phyloP scores from a whole-genome alignment of 2,888 invertebrate genomes.

The Watsonalla binaria region DNA sequence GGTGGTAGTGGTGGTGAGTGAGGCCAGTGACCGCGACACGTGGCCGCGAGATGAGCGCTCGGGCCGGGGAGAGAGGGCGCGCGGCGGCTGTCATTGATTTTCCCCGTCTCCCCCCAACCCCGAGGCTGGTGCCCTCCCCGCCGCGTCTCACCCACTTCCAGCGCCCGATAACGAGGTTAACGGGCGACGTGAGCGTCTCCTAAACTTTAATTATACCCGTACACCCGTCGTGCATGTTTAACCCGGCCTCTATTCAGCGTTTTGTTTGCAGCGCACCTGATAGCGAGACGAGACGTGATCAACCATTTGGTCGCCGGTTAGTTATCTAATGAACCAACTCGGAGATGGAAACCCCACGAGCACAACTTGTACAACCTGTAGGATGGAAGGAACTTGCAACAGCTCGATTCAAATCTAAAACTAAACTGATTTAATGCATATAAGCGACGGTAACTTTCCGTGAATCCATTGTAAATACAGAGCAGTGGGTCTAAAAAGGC shows the following conservation, averaged over 20 bases:
- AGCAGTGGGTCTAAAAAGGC: no score
- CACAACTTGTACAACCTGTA: slow-evolving; percentile 35
- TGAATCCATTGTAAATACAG: slow-evolving; percentile 26
- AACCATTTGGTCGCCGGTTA: slow-evolving; percentile 52
- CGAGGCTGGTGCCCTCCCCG: slow-evolving; percentile 59
- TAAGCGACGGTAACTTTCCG: slow-evolving; percentile 25
- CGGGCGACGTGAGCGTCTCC: slow-evolving; percentile 79
- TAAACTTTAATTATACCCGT: slow-evolving; percentile 79
- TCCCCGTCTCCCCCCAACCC: slow-evolving; percentile 65
- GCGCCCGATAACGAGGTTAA: slow-evolving; percentile 79
- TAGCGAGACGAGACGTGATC: slow-evolving; percentile 62
- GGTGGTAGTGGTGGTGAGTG: slow-evolving; percentile 29
- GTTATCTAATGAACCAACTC: slow-evolving; percentile 58
- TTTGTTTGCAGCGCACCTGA: slow-evolving; percentile 74
- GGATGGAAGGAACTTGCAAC: slow-evolving; percentile 25
- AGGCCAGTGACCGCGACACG: slow-evolving; percentile 76
- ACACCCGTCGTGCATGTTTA: slow-evolving; percentile 77
- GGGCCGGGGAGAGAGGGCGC: slow-evolving; percentile 74
- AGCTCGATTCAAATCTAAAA: slow-evolving; percentile 40
- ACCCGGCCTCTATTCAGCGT: slow-evolving; percentile 72
- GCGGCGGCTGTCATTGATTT: slow-evolving; percentile 79
- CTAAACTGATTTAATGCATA: slow-evolving; percentile 47
- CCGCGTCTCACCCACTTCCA: slow-evolving; percentile 78
- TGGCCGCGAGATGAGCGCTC: slow-evolving; percentile 76
- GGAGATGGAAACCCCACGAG: slow-evolving; percentile 48